A percentile compares a stretch with the other conserved stretches of the same genome.
These are phyloP conservation scores for Austrofundulus limnaeus DNA, from an alignment of 2,113 vertebrate species.

Conservation along the genomic window DNA sequence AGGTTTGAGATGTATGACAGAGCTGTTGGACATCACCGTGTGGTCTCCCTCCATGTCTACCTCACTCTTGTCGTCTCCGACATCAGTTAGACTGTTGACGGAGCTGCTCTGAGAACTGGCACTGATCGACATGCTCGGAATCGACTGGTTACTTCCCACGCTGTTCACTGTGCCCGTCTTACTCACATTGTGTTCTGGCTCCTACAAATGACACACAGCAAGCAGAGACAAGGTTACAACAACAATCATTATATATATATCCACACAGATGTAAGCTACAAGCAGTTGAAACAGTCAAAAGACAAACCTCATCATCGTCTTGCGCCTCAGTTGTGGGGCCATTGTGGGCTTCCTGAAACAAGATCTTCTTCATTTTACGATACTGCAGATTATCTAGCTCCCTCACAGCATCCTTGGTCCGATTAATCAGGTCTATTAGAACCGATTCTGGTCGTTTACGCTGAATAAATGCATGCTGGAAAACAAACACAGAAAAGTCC, in stretches of 20 bases:
- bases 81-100: conserved; percentile 96
- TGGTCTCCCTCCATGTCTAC: conserved; percentile 95
- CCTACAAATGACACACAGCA: conserved; percentile 73
- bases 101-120: conserved; percentile 99
- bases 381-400: conserved; percentile 99
- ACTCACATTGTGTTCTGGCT: conserved; percentile 89
- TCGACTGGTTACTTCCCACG: conserved; percentile 98
- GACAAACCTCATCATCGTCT: conserved; percentile 94
- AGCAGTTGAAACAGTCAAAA: not conserved
- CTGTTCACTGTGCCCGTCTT: conserved; percentile 97
- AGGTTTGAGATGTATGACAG: conserved; percentile 94
- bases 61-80: conserved; percentile 94
- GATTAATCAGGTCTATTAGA: conserved; percentile 95
- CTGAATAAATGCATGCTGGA: conserved; percentile 94
- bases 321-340: conserved; percentile 91
- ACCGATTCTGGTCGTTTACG: conserved; percentile 94
- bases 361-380: conserved; percentile 98
- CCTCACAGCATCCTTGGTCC: conserved; percentile 97
- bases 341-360: conserved; percentile 97
- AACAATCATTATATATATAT: not conserved
- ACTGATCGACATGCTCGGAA: conserved; percentile 99
- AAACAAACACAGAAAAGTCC: conserved; percentile 9
- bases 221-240: conserved; percentile 11
- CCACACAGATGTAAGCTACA: not conserved
- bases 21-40: conserved; percentile 98